Evolutionary conservation across 2,888 invertebrate species (phyloP), one percentile per base, ranked within the genome.

Genomic region (Dicycla oo): DNA sequence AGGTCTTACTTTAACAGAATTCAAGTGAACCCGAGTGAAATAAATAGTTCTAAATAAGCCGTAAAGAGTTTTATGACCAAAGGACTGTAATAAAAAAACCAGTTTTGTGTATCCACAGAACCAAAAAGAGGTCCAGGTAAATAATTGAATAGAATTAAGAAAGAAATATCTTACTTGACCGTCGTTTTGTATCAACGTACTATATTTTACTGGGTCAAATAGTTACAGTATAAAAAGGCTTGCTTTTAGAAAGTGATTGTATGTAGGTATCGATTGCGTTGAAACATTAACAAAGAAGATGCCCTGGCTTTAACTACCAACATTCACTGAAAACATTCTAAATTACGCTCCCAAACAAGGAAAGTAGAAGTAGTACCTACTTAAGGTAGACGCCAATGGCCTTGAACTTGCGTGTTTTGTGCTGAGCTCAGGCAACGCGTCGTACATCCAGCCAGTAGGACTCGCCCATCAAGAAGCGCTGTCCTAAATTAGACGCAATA

Each of bases 61-160:
- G 40, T 75, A 71, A 74, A 75, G 26, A 64, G 54, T 71, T 81
- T 80, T 83, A 71, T 69, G 68, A 66, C 53, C 71, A 40, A 67
- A 51, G n/a, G 43, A 13, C 53, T 23, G 64, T 66, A 60, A 69
- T 74, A 81, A 75, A 83, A 74, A 82, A 65, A 70, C 70, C 23
- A 62, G 51, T 49, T 61, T 45, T 65, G 43, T 75, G 67, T 60
- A 60, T 65, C 49, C 34, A 61, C 38, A 75, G 51, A 80, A 83
- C 60, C 40, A 64, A 63, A 72, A 75, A 61, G 64, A 74, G 67
- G 66, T 69, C 5, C 75, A 56, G 49, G 66, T 83, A 75, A 83
- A 83, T 83, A 80, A 80, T 80, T 72, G 23, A 80, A 69, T n/a
- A 23, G 69, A 80, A 80, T 80, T 83, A 81, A 83, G 75, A 75